These are phyloP conservation scores for Zoanthus sociatus DNA, from an alignment of 92 coral and sea anemone genomes.

Conservation along the genomic window DNA sequence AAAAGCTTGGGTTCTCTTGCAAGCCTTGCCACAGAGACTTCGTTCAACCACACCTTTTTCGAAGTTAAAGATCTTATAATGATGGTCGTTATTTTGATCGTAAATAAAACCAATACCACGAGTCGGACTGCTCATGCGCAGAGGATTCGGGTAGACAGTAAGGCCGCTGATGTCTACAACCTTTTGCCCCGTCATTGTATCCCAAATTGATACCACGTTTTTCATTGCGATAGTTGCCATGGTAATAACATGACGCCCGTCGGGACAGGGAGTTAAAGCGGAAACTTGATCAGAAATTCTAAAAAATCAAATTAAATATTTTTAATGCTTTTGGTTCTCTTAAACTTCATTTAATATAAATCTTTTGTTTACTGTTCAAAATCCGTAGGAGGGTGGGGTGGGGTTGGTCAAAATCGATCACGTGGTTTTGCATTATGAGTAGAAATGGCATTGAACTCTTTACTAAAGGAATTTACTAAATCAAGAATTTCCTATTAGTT, in stretches of 20 bases:
- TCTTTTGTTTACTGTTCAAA: too few species aligned
- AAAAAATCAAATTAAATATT: neutral
- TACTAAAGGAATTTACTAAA: too few species aligned
- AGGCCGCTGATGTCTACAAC: constrained; percentile 63
- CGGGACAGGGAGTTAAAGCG: constrained; percentile 72
- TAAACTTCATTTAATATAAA: too few species aligned
- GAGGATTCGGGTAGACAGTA: constrained; percentile 71
- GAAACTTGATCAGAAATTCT: constrained; percentile 84
- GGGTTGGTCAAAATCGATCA: too few species aligned
- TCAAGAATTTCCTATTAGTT: too few species aligned
- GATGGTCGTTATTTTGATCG: constrained; percentile 74
- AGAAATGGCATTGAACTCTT: too few species aligned
- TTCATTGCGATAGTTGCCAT: constrained; percentile 66
- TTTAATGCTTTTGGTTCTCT: too few species aligned
- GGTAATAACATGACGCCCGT: constrained; percentile 81
- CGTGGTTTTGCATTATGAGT: too few species aligned
- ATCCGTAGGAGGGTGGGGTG: too few species aligned
- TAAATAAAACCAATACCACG: constrained; percentile 84
- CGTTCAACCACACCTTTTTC: constrained; percentile 81
- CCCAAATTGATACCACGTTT: constrained; percentile 82
- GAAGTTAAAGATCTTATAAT: constrained; percentile 85
- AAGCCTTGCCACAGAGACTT: constrained; percentile 85
- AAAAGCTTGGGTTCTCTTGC: constrained; percentile 93
- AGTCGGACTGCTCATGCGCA: constrained; percentile 80
- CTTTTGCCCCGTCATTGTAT: constrained; percentile 70